phyloP scores from a whole-genome alignment of 2,113 vertebrate species.

The Pygoscelis antarcticus region DNA sequence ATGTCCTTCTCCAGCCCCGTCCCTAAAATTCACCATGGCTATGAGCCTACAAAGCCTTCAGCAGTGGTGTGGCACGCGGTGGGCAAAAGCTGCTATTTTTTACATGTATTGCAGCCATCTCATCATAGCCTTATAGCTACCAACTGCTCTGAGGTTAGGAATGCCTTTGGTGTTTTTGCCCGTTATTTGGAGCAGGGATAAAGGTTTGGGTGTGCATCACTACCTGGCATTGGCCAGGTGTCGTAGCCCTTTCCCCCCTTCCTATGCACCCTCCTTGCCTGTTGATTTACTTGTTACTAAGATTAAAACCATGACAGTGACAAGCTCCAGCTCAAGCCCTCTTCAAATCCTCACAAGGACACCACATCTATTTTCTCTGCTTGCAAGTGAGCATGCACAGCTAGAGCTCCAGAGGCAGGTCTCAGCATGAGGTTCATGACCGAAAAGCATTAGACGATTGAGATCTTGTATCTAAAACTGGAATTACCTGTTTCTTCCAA shows the following conservation, averaged over 20 bases:
- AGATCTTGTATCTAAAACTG: not conserved
- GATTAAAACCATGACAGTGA: not conserved
- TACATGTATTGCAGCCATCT: not conserved
- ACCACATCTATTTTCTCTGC: not conserved
- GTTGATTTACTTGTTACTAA: not conserved
- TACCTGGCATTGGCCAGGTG: not conserved
- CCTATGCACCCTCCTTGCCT: not conserved
- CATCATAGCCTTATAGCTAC: not conserved
- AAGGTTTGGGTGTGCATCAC: not conserved
- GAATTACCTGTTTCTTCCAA: not conserved
- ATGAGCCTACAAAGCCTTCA: not conserved
- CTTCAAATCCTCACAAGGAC: not conserved
- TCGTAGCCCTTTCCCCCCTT: rapidly evolving
- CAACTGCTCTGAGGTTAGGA: not conserved
- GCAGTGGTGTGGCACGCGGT: not conserved
- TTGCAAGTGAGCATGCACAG: not conserved
- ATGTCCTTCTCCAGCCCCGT: not conserved
- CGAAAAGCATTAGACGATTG: not conserved
- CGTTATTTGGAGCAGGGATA: rapidly evolving
- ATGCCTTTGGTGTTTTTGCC: not conserved
- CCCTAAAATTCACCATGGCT: not conserved
- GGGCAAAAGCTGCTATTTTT: not conserved
- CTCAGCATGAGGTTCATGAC: not conserved
- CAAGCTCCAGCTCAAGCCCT: not conserved
- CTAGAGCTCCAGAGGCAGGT: not conserved